A percentile compares a stretch with the other conserved stretches of the same genome.
Evolutionary conservation across 2,888 invertebrate species (phyloP).

Genomic region (Stenodema calcarata): DNA sequence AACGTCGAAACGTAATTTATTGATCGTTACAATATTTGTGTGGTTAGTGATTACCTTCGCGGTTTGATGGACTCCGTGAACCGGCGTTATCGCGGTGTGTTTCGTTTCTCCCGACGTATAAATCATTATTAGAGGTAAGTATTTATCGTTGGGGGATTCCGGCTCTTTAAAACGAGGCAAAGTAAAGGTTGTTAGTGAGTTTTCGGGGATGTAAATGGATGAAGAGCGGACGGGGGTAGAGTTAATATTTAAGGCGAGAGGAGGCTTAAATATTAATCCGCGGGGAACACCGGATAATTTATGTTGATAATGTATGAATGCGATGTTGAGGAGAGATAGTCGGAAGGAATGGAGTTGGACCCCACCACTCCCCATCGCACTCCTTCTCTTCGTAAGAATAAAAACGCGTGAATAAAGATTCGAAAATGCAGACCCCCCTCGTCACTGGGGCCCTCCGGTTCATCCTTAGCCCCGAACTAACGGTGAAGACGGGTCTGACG

Average conservation of each 20-base stretch:
- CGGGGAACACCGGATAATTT: slow-evolving; percentile 6
- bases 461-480: slow-evolving; percentile 1
- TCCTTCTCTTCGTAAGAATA: slow-evolving; percentile 9
- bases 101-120: background rate
- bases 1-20: background rate
- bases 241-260: slow-evolving; percentile 22
- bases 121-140: background rate
- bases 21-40: background rate
- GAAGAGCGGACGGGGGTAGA: background rate
- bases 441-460: background rate
- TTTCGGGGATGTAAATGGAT: slow-evolving; percentile 2
- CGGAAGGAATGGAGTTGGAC: background rate
- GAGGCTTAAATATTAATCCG: slow-evolving; percentile 38
- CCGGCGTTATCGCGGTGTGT: background rate
- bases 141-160: background rate
- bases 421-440: slow-evolving; percentile 28
- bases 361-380: background rate
- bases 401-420: slow-evolving; percentile 49
- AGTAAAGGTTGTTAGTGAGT: slow-evolving; percentile 14
- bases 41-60: background rate
- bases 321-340: slow-evolving; percentile 17
- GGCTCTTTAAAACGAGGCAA: background rate
- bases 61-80: background rate
- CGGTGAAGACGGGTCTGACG: slow-evolving; percentile 47
- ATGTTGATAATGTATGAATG: slow-evolving; percentile 35